phyloP scores from a whole-genome alignment of 2,888 invertebrate species.

The Nymphalis urticae region DNA sequence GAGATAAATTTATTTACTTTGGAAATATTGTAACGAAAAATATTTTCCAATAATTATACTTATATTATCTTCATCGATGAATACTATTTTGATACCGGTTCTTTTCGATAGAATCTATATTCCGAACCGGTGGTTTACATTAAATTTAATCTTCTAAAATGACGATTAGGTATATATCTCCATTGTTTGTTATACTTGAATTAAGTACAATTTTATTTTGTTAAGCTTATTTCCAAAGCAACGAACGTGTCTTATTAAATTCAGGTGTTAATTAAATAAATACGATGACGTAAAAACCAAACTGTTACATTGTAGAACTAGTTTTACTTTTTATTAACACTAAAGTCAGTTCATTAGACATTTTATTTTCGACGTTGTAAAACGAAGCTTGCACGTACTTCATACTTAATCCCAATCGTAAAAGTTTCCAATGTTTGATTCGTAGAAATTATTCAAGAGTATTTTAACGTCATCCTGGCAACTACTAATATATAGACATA shows the following conservation, averaged over 20 bases:
- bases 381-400: conserved; percentile 61
- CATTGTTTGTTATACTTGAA: too few relatives aligned
- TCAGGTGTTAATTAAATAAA: background rate
- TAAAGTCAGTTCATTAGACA: conserved; percentile 67
- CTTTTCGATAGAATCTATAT: too few relatives aligned
- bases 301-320: conserved; percentile 16
- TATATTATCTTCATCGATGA: too few relatives aligned
- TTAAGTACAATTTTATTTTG: too few relatives aligned
- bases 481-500: conserved; percentile 11
- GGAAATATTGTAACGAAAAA: background rate
- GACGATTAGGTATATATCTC: too few relatives aligned
- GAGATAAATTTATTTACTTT: background rate
- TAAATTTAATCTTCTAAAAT: too few relatives aligned
- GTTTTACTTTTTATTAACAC: conserved; percentile 61
- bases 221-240: too few relatives aligned
- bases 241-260: too few relatives aligned
- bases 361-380: conserved; percentile 66
- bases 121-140: too few relatives aligned
- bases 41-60: background rate
- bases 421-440: conserved; percentile 55
- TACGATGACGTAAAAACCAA: conserved; percentile 17
- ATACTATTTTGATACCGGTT: too few relatives aligned
- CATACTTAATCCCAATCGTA: conserved; percentile 67
- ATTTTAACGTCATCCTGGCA: conserved; percentile 23
- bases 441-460: conserved; percentile 64